Evolutionary conservation across 2,888 invertebrate species (phyloP).

Genomic region (Xylota sylvarum): DNA sequence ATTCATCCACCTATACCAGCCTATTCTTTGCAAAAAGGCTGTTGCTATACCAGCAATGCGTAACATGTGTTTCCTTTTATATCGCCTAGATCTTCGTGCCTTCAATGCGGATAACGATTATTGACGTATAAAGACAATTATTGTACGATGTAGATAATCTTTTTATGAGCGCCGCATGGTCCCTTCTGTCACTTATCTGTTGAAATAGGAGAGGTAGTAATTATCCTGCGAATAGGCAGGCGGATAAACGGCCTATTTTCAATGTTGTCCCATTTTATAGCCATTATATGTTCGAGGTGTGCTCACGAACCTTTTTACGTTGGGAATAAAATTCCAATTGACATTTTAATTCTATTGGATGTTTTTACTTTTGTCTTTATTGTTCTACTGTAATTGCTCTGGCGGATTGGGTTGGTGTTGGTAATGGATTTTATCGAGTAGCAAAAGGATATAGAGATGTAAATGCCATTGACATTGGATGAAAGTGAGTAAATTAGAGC

Average conservation of each 20-base stretch:
- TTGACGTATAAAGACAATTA: constrained; percentile 48
- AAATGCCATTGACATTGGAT: background rate
- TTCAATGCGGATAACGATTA: constrained; percentile 44
- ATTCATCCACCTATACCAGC: background rate
- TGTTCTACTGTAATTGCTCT: background rate
- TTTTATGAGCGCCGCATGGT: constrained; percentile 32
- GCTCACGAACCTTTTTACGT: constrained; percentile 4
- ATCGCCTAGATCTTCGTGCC: constrained; percentile 18
- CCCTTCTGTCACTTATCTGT: constrained; percentile 39
- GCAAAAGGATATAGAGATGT: background rate
- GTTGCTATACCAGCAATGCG: background rate
- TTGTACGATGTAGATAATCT: constrained; percentile 51
- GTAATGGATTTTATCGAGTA: background rate
- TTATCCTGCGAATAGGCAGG: constrained; percentile 9
- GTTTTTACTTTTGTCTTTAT: constrained; percentile 5
- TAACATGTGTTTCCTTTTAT: constrained; percentile 34
- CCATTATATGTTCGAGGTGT: constrained; percentile 20
- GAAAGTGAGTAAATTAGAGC: background rate
- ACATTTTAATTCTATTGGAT: constrained; percentile 21
- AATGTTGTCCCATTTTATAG: constrained; percentile 20
- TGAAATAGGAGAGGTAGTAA: constrained; percentile 18
- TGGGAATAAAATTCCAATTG: constrained; percentile 15
- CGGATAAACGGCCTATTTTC: constrained; percentile 7
- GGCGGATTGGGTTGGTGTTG: background rate
- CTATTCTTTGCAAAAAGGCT: background rate